Base-by-base conservation (phyloP, 2,113 vertebrate genomes). In the Beaufortia kweichowensis region DNA sequence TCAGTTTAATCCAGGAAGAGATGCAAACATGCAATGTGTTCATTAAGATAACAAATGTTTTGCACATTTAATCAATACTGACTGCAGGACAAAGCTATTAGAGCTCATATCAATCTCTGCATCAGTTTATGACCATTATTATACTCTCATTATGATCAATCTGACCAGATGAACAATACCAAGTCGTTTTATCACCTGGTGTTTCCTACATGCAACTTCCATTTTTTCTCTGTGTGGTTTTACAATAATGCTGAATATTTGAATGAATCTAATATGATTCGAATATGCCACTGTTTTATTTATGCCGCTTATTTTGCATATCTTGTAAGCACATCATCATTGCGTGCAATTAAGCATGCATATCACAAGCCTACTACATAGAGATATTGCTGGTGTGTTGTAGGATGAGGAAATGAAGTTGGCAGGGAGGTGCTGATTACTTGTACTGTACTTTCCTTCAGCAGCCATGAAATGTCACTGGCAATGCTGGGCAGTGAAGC, bases 381-480 rank as follows among this genome's bases (percentile, higher is more conserved):
- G 48, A 53, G 28, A 11, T 55, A 35, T 65, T 26, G 3, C 63
- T 76, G 48, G 46, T n/a, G n/a, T 66, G 19, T 17, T 67, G 24
- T 7, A 31, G 50, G 10, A 56, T 11, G 23, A 76, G 23, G 31
- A 33, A 65, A 64, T 35, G 0, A 48, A 76, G 56, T 28, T 11
- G 50, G 2, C 46, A 57, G 39, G 10, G 17, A 59, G 26, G 21
- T 23, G 10, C 48, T 41, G 46, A 75, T 55, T 75, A 39, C n/a
- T n/a, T n/a, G n/a, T n/a, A n/a, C 43, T 46, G 43, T 46, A 46
- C 12, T 43, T 65, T 61, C 61, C 59, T 65, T 61, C 61, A 57
- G 74, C 33, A 43, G 9, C 74, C 74, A 46, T 67, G 35, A 76
- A 79, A 79, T 79, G 70, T 75, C 70, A 73, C 31, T 64, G 28